These are phyloP conservation scores for Anomalospiza imberbis DNA, from an alignment of 2,797 vertebrate species.

Conservation along the genomic window DNA sequence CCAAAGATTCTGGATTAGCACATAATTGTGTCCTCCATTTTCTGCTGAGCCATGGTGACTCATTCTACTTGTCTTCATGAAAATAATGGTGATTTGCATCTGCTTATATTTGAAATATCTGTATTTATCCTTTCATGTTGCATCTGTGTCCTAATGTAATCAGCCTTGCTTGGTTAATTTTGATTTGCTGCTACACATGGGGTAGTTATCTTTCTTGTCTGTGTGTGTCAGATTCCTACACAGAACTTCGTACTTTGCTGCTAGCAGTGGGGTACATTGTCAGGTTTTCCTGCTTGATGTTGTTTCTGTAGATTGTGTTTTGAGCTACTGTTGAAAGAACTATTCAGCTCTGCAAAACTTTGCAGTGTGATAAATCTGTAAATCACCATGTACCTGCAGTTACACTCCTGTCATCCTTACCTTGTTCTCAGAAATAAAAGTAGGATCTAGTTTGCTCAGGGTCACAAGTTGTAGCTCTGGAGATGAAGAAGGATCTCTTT, in stretches of 20 bases:
- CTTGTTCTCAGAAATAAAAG: not conserved
- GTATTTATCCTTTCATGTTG: not conserved
- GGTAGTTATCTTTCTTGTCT: not conserved
- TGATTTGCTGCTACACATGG: not conserved
- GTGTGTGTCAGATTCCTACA: not conserved
- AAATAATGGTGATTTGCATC: not conserved
- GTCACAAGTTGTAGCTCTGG: not conserved
- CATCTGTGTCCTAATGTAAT: not conserved
- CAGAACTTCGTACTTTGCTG: not conserved
- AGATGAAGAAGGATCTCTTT: not conserved
- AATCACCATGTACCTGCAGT: not conserved
- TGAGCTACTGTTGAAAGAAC: not conserved
- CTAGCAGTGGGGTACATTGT: not conserved
- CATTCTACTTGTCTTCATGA: not conserved
- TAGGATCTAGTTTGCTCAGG: not conserved
- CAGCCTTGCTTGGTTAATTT: conserved; percentile 10
- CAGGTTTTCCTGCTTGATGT: not conserved
- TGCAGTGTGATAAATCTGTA: not conserved
- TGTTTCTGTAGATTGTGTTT: not conserved
- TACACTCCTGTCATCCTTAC: not conserved
- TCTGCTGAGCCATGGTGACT: not conserved
- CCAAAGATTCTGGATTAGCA: not conserved
- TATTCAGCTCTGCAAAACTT: not conserved
- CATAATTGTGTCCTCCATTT: not conserved
- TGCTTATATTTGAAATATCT: not conserved